These are phyloP conservation scores for Lycophotia porphyrea DNA, from an alignment of 2,888 invertebrate genomes.

Conservation along the genomic window DNA sequence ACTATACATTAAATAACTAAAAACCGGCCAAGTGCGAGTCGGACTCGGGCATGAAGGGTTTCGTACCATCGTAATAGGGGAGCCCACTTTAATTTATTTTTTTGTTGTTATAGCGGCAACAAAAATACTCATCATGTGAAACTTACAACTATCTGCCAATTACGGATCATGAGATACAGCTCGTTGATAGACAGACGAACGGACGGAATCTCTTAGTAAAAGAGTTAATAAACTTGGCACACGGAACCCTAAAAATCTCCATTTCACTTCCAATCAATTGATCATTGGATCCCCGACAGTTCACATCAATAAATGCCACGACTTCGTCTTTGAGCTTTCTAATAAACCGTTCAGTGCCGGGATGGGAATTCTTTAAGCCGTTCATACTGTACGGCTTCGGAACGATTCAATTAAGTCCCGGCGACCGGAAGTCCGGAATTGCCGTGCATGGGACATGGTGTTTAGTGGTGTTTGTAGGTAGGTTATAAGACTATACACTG, in stretches of 20 bases:
- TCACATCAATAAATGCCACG: slow-evolving; percentile 54
- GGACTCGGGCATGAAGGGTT: too few species aligned
- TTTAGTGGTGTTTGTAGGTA: background rate
- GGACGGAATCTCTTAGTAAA: too few species aligned
- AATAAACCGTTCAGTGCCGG: slow-evolving; percentile 54
- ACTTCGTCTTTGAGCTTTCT: slow-evolving; percentile 43
- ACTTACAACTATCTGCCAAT: too few species aligned
- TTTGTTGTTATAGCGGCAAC: too few species aligned
- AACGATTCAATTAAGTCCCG: slow-evolving; percentile 66
- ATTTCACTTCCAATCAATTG: slow-evolving; percentile 23
- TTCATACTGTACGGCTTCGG: slow-evolving; percentile 51
- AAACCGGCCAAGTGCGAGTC: too few species aligned
- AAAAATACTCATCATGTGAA: too few species aligned
- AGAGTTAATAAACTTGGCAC: too few species aligned
- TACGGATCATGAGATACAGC: too few species aligned
- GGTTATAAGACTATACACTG: background rate
- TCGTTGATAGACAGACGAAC: too few species aligned
- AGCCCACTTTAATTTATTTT: too few species aligned
- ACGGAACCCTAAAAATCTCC: background rate
- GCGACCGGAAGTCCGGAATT: slow-evolving; percentile 16
- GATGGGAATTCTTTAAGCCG: slow-evolving; percentile 63
- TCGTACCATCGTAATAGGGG: too few species aligned
- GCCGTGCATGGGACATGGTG: slow-evolving; percentile 13
- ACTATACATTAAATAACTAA: background rate
- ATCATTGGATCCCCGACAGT: slow-evolving; percentile 28